phyloP scores from a whole-genome alignment of 2,113 vertebrate genomes.

The Spizaetus ornatus region DNA sequence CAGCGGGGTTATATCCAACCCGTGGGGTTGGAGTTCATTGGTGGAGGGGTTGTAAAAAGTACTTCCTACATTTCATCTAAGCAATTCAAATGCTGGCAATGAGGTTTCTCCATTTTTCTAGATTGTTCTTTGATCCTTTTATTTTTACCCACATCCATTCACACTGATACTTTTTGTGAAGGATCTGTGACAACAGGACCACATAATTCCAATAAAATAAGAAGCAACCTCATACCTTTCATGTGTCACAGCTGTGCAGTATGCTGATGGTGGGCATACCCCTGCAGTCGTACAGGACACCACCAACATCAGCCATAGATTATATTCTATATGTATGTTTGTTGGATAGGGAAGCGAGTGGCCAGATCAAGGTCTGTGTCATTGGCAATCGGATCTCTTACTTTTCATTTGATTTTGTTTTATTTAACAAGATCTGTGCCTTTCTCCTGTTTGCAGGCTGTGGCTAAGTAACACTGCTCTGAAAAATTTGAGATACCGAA shows the following conservation, averaged over 20 bases:
- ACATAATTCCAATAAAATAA: neutral
- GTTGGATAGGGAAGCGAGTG: neutral
- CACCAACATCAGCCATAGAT: rapidly evolving
- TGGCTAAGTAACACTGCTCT: conserved; percentile 83
- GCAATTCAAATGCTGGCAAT: neutral
- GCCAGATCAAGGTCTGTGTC: neutral
- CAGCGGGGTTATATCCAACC: neutral
- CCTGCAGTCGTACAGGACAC: neutral
- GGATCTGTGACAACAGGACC: neutral
- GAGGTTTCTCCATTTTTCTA: neutral
- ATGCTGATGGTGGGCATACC: neutral
- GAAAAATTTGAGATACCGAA: conserved; percentile 81
- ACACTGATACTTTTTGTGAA: neutral
- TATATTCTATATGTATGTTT: neutral
- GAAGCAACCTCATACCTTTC: neutral
- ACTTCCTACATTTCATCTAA: neutral
- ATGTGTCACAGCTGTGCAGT: neutral
- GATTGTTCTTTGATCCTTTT: neutral
- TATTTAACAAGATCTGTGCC: neutral
- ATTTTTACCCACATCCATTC: neutral
- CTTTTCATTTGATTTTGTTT: neutral
- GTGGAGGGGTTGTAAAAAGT: neutral
- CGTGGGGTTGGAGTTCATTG: neutral
- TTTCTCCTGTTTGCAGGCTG: conserved; percentile 66
- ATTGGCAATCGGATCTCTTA: neutral